Evolutionary conservation across 2,888 invertebrate species (phyloP).

Genomic region (Rhaphigaster nebulosa): DNA sequence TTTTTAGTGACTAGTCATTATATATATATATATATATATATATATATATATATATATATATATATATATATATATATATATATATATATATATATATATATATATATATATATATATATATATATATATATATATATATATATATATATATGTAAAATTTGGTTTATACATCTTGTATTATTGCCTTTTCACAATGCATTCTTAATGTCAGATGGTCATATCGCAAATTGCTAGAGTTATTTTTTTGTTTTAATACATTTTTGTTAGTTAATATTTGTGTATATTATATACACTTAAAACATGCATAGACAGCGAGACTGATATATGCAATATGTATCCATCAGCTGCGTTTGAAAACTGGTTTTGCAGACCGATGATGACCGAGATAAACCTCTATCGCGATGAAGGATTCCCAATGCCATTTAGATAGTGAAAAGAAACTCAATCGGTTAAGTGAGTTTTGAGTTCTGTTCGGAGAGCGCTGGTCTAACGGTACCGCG

Average conservation of each 20-base stretch:
- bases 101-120: too few relatives aligned
- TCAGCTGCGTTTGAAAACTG: slow-evolving; percentile 12
- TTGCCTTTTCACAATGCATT: too few relatives aligned
- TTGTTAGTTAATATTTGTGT: neutral
- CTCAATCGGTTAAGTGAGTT: slow-evolving; percentile 50
- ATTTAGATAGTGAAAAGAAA: slow-evolving; percentile 39
- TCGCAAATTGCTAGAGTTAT: too few relatives aligned
- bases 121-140: too few relatives aligned
- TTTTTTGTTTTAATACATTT: neutral
- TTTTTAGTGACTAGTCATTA: too few relatives aligned
- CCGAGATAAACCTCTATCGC: neutral
- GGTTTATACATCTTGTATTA: too few relatives aligned
- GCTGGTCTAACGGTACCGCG: slow-evolving; percentile 11
- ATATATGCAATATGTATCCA: neutral
- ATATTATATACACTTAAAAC: neutral
- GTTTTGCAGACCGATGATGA: slow-evolving; percentile 32
- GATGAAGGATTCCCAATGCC: neutral
- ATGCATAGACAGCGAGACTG: neutral
- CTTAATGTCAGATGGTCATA: neutral
- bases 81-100: too few relatives aligned
- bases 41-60: too few relatives aligned
- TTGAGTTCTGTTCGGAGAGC: slow-evolving; percentile 45
- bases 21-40: too few relatives aligned
- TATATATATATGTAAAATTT: too few relatives aligned
- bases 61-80: too few relatives aligned